Percentiles rank a stretch among this genome's conserved stretches.
These are phyloP conservation scores for Phengaris arion DNA, from an alignment of 2,888 invertebrate genomes.

Conservation along the genomic window DNA sequence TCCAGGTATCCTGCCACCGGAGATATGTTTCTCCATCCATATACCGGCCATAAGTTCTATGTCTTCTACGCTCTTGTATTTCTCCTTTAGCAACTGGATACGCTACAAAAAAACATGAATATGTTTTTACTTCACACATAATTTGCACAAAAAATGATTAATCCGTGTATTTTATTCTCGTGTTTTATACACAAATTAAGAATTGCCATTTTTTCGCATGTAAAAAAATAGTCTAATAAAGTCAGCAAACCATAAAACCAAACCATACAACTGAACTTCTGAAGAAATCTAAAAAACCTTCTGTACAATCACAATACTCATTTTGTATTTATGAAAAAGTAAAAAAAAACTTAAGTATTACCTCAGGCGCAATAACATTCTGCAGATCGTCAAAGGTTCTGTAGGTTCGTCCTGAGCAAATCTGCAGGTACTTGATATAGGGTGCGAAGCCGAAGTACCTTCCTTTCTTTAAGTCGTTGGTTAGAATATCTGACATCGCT, in stretches of 20 bases:
- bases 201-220: not conserved
- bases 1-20: conserved; percentile 89
- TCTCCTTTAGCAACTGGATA: conserved; percentile 39
- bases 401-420: conserved; percentile 85
- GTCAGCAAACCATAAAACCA: not conserved
- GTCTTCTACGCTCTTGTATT: conserved; percentile 82
- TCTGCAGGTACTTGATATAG: conserved; percentile 90
- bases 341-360: conserved; percentile 36
- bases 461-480: conserved; percentile 61
- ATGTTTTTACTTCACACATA: no score
- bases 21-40: conserved; percentile 87
- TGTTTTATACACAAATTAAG: not conserved
- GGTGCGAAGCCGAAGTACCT: conserved; percentile 91
- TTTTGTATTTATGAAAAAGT: no score
- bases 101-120: conserved; percentile 27
- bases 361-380: conserved; percentile 78
- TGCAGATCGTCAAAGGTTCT: conserved; percentile 84
- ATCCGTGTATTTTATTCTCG: not conserved
- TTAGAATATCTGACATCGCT: conserved; percentile 48
- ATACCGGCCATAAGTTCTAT: conserved; percentile 93
- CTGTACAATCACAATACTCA: no score
- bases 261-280: no score
- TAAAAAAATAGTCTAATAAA: not conserved
- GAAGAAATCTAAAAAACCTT: not conserved
- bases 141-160: no score